These are phyloP conservation scores for Plestiodon gilberti DNA, from an alignment of 2,113 vertebrate species.

Conservation along the genomic window DNA sequence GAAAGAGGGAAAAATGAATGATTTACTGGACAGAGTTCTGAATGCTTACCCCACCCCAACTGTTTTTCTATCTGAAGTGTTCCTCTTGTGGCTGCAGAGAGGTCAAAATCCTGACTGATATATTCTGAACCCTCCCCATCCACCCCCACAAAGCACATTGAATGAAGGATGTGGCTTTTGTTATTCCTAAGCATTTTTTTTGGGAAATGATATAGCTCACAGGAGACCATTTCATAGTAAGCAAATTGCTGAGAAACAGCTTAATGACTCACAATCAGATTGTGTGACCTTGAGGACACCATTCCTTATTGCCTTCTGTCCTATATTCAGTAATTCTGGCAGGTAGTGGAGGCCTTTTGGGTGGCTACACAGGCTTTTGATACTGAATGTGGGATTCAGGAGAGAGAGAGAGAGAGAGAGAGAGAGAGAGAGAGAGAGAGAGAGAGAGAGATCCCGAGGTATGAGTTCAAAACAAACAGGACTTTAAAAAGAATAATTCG, in stretches of 20 bases:
- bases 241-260: neutral
- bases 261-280: neutral
- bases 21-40: neutral
- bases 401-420: neutral
- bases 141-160: neutral
- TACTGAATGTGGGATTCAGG: neutral
- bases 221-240: neutral
- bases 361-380: neutral
- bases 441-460: neutral
- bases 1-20: neutral
- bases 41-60: neutral
- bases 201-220: neutral
- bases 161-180: neutral
- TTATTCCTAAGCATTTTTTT: neutral
- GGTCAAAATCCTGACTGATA: neutral
- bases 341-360: neutral
- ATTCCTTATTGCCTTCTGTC: neutral
- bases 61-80: neutral
- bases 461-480: neutral
- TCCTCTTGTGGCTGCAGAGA: slow-evolving; percentile 18
- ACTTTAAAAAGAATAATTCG: neutral
- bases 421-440: neutral
- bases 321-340: neutral
- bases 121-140: neutral
- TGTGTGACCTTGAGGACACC: neutral